A percentile compares a stretch with the other conserved stretches of the same genome.
Evolutionary conservation across 2,113 vertebrate genomes (phyloP).

Genomic region (Archilochus colubris): DNA sequence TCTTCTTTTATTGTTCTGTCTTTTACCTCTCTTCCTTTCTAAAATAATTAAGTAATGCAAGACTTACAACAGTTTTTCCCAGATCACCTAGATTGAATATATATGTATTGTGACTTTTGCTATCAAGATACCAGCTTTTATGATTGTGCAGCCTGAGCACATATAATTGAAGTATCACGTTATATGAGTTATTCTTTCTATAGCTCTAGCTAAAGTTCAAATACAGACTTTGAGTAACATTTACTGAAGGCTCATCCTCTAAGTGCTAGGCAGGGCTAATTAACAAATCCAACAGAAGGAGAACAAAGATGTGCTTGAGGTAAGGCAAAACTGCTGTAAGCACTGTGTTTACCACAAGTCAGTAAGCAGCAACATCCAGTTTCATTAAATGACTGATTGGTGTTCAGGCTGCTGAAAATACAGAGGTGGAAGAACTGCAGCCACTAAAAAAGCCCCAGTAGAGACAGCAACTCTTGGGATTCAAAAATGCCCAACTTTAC

Average conservation of each 20-base stretch:
- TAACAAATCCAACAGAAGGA: background rate
- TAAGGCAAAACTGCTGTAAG: background rate
- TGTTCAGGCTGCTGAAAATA: background rate
- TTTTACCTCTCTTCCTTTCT: no score
- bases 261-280: background rate
- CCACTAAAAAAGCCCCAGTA: background rate
- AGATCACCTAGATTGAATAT: no score
- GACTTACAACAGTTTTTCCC: no score
- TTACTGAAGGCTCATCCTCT: background rate
- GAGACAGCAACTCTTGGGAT: background rate
- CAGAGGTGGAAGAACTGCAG: background rate
- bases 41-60: no score
- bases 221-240: no score
- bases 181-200: no score
- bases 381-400: background rate
- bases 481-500: background rate
- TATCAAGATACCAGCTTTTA: no score
- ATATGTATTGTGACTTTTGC: no score
- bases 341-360: background rate
- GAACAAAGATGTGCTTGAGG: background rate
- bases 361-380: background rate
- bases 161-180: no score
- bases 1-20: no score
- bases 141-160: no score
- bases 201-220: no score